Evolutionary conservation across 2,888 invertebrate genomes (phyloP), one percentile per base, ranked within the genome.

Genomic region (Metopia argyrocephala): DNA sequence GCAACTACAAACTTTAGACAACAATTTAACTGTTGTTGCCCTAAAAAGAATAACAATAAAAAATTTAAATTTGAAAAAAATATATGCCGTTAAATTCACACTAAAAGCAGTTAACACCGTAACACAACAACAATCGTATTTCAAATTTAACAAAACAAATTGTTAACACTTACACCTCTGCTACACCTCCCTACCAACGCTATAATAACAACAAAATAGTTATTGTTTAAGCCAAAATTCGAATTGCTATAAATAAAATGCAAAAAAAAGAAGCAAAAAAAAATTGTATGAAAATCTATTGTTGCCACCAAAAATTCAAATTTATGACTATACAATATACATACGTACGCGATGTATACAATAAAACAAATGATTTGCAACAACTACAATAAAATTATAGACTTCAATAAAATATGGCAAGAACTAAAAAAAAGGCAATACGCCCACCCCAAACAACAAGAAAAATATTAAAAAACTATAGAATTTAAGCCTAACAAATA

Each of bases 271-370:
- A 12, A 31, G 1, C 3, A 12, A 31, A 38, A 38, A 38, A 2
- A 38, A 38, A 12, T 3, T 38, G 0, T 12, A 38, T 15, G 38
- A 9, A 45, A 28, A 66, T 66, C 38, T 57, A 48, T 71, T 45
- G 45, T 45, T 57, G 65, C 21, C 71, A 64, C 59, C 64, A 31
- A 71, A 61, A 54, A 52, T 68, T 69, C 20, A 57, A 64, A 78
- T 68, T 66, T 73, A 71, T 78, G 66, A 79, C 75, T 76, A 75
- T 79, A 61, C 75, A 70, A 70, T 54, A 68, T 23, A 46, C 7
- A 25, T 2, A 70, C n/a, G n/a, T n/a, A n/a, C n/a, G n/a, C n/a
- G n/a, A n/a, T n/a, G 15, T 38, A 38, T 12, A 38, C 9, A 38
- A 12, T 38, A 70, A 70, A 45, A 52, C 23, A n/a, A 65, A 71